Conservation (phyloP, 2,797 vertebrate genomes). For the Natrix natrix region DNA sequence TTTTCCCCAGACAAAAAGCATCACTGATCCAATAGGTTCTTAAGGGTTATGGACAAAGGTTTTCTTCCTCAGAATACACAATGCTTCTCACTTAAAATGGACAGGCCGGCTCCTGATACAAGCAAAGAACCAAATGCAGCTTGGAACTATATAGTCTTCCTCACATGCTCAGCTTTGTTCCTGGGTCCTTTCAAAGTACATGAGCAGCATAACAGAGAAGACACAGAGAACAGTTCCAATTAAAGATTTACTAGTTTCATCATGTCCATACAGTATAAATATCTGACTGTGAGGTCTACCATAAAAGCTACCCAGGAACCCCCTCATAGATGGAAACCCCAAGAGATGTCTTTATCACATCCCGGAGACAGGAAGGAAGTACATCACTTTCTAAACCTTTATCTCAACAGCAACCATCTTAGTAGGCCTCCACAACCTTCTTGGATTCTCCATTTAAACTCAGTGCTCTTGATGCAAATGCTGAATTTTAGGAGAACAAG, state of each 20-base stretch:
- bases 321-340: neutral
- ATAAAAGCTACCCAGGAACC: neutral
- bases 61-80: neutral
- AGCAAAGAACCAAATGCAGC: neutral
- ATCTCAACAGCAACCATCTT: too few species aligned
- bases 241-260: neutral
- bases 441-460: too few species aligned
- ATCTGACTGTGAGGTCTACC: neutral
- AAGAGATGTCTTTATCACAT: too few species aligned
- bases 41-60: neutral
- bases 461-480: too few species aligned
- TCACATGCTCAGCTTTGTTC: neutral
- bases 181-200: neutral
- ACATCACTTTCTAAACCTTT: too few species aligned
- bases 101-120: neutral
- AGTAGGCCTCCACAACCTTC: too few species aligned
- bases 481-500: too few species aligned
- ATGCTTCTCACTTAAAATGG: neutral
- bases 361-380: too few species aligned
- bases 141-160: neutral
- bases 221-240: neutral
- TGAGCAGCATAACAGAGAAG: neutral
- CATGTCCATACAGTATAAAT: neutral
- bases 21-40: neutral
- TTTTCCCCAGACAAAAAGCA: neutral